Percentiles rank a stretch among this genome's conserved stretches.
phyloP scores from a whole-genome alignment of 2,888 invertebrate species.

The Tillus elongatus region DNA sequence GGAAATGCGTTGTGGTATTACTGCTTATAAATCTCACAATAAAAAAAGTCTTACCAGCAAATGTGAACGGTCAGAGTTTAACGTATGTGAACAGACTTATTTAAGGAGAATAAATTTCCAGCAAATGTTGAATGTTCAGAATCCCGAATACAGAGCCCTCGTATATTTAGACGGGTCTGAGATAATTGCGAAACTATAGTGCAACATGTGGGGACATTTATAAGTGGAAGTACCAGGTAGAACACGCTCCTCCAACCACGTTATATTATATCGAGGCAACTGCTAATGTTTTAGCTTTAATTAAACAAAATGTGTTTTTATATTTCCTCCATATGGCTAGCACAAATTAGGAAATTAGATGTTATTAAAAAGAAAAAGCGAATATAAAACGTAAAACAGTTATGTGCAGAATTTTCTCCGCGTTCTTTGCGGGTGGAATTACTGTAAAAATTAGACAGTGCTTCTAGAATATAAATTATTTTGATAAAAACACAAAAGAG shows the following conservation, averaged over 20 bases:
- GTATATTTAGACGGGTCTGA: constrained; percentile 29
- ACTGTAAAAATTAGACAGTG: too few species aligned
- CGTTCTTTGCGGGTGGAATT: too few species aligned
- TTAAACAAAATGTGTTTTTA: constrained; percentile 37
- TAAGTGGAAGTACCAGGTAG: constrained; percentile 36
- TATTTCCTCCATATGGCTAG: constrained; percentile 26
- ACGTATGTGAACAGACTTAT: too few species aligned
- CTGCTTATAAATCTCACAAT: too few species aligned
- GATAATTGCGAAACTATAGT: constrained; percentile 44
- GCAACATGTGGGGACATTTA: constrained; percentile 42
- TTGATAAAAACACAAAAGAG: too few species aligned
- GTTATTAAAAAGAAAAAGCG: constrained; percentile 1
- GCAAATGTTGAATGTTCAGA: constrained; percentile 5
- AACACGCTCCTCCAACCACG: constrained; percentile 27
- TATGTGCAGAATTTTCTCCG: too few species aligned
- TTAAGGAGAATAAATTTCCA: not conserved
- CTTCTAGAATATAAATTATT: too few species aligned
- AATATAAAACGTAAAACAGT: too few species aligned
- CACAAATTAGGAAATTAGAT: constrained; percentile 3
- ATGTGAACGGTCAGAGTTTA: too few species aligned
- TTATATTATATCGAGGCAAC: constrained; percentile 29
- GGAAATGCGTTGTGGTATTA: too few species aligned
- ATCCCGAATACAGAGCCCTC: constrained; percentile 22
- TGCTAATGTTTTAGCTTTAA: constrained; percentile 37
- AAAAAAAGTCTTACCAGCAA: too few species aligned